A percentile compares a stretch with the other conserved stretches of the same genome.
These are phyloP conservation scores for Parnassius orleans DNA, from an alignment of 2,888 invertebrate genomes.

Conservation along the genomic window DNA sequence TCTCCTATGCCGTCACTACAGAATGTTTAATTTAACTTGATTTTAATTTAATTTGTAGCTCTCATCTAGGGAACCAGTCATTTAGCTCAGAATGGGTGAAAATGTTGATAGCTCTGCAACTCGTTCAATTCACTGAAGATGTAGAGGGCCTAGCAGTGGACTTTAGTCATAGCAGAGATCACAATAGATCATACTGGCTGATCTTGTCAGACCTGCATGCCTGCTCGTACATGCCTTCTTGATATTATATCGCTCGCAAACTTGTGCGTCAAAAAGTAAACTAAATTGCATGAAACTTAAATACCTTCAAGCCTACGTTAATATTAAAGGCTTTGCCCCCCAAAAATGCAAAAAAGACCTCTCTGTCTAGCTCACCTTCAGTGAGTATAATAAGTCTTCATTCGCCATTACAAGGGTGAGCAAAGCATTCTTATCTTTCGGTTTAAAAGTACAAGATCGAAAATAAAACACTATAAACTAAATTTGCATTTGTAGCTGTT, in stretches of 20 bases:
- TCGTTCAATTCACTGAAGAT: too few species aligned
- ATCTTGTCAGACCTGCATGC: too few species aligned
- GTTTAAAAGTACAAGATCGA: slow-evolving; percentile 9
- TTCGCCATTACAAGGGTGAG: slow-evolving; percentile 29
- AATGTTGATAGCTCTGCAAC: too few species aligned
- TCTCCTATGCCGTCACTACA: too few species aligned
- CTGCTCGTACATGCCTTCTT: background rate
- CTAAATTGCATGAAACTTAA: slow-evolving; percentile 21
- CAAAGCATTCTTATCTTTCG: slow-evolving; percentile 21
- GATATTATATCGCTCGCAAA: background rate
- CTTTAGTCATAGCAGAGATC: too few species aligned
- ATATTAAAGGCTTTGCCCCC: slow-evolving; percentile 28
- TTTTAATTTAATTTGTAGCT: too few species aligned
- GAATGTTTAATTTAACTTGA: too few species aligned
- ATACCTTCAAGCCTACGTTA: slow-evolving; percentile 20
- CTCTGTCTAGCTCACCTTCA: slow-evolving; percentile 46
- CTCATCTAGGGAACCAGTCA: too few species aligned
- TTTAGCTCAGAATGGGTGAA: too few species aligned
- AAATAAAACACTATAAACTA: slow-evolving; percentile 19
- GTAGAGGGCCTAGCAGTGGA: too few species aligned
- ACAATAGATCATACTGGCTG: too few species aligned
- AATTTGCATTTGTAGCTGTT: background rate
- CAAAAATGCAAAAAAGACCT: slow-evolving; percentile 37
- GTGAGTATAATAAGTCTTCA: slow-evolving; percentile 41
- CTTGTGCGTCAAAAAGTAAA: slow-evolving; percentile 7